Evolutionary conservation across 2,888 invertebrate genomes (phyloP), one percentile per base, ranked within the genome.

Genomic region (Molorchus minor): DNA sequence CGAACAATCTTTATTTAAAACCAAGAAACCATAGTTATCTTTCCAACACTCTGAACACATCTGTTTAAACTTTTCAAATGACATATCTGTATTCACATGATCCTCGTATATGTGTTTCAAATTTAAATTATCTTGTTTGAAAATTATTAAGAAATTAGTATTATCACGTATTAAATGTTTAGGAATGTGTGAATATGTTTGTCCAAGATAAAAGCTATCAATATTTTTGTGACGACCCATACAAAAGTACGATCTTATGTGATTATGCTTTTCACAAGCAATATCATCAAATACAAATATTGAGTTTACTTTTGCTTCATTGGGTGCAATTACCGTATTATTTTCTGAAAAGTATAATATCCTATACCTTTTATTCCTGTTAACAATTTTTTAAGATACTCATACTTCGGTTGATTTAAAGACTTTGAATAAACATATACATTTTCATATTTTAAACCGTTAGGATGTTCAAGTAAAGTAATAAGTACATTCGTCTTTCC

Each of bases 211-310:
- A 38, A 38, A 51, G 21, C n/a, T 13, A 25, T 19, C 51, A 36
- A 51, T 15, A 38, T 25, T 10, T 21, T 25, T 51, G 15, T 51
- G 51, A 19, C 51, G 51, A 4, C 51, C 51, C 51, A 51, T 51
- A 25, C 69, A 67, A 54, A 75, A 78, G 60, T 69, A 76, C 4
- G 61, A 51, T 60, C 70, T 56, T 17, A 77, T 70, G 25, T 65
- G 69, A 43, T 69, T 61, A 56, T 74, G 73, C 38, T 73, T 71
- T n/a, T 73, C 75, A 40, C 74, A 77, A 12, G 72, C 71, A 15
- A 79, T 70, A 69, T 79, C 77, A 63, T 79, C 77, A 58, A 80
- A 79, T 45, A 80, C 75, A 58, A 79, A 71, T 12, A 79, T 67
- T 3, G 75, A 76, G 64, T 73, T 69, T n/a, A 51, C 49, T 65